Evolutionary conservation across 1,140 invertebrate genomes (phyloP).

Genomic region (Atta texana): DNA sequence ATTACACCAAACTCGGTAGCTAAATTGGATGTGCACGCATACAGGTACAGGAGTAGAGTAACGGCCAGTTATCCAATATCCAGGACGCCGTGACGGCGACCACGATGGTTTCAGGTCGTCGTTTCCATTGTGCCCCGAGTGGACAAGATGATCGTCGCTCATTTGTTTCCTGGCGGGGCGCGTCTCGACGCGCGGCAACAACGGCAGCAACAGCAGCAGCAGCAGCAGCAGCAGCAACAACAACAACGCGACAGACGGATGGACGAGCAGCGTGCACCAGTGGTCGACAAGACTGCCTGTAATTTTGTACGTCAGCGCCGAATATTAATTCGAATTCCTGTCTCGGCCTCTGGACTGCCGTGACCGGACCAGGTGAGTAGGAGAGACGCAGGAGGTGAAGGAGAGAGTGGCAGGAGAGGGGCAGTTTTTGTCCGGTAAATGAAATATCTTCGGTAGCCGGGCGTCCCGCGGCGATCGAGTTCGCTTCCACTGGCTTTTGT

Average conservation of each 20-base stretch:
- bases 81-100: constrained; percentile 58
- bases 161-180: constrained; percentile 84
- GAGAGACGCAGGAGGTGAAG: constrained; percentile 20
- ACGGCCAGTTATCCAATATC: constrained; percentile 70
- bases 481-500: constrained; percentile 83
- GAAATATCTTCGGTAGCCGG: constrained; percentile 84
- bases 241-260: constrained; percentile 53
- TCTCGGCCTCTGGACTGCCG: constrained; percentile 59
- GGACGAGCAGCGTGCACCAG: constrained; percentile 34
- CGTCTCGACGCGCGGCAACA: constrained; percentile 59
- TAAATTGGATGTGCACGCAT: constrained; percentile 66
- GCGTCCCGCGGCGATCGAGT: constrained; percentile 81
- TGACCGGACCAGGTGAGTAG: constrained; percentile 52
- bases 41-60: constrained; percentile 34
- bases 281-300: constrained; percentile 76
- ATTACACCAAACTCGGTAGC: constrained; percentile 71
- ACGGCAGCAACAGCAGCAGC: constrained; percentile 32
- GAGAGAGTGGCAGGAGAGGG: constrained; percentile 17
- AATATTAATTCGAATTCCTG: constrained; percentile 87
- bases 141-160: constrained; percentile 83
- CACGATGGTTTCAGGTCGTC: constrained; percentile 65
- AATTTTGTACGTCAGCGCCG: constrained; percentile 86
- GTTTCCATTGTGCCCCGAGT: constrained; percentile 80
- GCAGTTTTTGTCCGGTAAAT: constrained; percentile 83
- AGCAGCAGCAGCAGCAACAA: background rate